Evolutionary conservation across 2,888 invertebrate genomes (phyloP).

Genomic region (Bimastos eiseni): DNA sequence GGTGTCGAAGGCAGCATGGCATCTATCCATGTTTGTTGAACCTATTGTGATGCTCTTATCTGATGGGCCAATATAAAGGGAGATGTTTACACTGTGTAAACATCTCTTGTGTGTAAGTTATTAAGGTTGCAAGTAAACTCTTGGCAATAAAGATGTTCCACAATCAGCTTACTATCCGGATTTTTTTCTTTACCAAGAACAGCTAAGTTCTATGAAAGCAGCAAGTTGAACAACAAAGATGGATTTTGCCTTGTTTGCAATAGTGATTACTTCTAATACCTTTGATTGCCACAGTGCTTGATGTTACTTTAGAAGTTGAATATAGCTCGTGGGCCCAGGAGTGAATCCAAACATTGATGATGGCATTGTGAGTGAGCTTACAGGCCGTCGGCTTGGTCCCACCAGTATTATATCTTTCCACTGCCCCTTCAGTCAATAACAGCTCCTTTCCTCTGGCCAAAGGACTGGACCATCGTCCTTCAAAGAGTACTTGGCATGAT

Average conservation of each 20-base stretch:
- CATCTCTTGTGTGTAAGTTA: background rate
- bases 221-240: too few relatives aligned
- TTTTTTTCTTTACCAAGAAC: too few relatives aligned
- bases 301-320: too few relatives aligned
- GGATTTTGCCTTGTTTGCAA: too few relatives aligned
- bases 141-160: background rate
- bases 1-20: too few relatives aligned
- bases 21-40: too few relatives aligned
- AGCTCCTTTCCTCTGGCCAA: background rate
- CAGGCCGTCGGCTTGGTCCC: background rate
- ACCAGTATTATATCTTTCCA: background rate
- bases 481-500: background rate
- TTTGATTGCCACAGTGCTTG: too few relatives aligned
- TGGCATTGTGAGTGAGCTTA: background rate
- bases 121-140: background rate
- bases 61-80: background rate
- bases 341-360: too few relatives aligned
- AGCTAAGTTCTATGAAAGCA: too few relatives aligned
- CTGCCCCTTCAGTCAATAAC: background rate
- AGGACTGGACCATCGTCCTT: background rate
- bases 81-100: background rate
- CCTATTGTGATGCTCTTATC: background rate
- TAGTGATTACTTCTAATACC: too few relatives aligned
- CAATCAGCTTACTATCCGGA: too few relatives aligned
- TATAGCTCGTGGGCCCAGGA: too few relatives aligned